Conservation (phyloP, 2,797 vertebrate genomes). For the Okamejei kenojei region DNA sequence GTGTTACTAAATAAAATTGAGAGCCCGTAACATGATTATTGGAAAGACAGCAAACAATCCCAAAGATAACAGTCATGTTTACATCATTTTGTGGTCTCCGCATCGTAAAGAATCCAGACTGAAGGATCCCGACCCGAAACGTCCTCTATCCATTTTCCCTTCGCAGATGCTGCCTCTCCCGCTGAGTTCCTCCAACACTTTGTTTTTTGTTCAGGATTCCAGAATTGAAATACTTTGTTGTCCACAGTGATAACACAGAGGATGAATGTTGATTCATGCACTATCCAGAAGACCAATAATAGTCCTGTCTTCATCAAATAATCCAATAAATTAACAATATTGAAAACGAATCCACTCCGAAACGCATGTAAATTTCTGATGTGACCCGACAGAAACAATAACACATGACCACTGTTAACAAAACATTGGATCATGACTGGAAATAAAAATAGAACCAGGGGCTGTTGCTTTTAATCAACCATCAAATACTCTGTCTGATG, state of each 20-base stretch:
- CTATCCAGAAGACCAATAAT: background rate
- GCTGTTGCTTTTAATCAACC: background rate
- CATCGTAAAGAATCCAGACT: background rate
- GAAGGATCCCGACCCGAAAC: no score
- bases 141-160: no score
- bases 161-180: no score
- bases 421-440: background rate
- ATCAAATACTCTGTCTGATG: background rate
- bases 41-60: background rate
- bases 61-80: background rate
- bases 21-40: background rate
- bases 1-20: background rate
- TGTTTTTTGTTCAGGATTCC: no score
- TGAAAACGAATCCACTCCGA: background rate
- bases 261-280: background rate
- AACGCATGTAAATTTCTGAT: background rate
- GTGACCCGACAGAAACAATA: background rate
- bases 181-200: no score
- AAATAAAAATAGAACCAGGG: background rate
- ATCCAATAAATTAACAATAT: no score
- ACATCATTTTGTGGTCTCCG: background rate
- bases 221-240: background rate
- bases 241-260: background rate
- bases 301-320: background rate
- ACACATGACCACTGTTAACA: background rate